A percentile compares a stretch with the other conserved stretches of the same genome.
Evolutionary conservation across 2,888 invertebrate species (phyloP).

Genomic region (Tineola bisselliella): DNA sequence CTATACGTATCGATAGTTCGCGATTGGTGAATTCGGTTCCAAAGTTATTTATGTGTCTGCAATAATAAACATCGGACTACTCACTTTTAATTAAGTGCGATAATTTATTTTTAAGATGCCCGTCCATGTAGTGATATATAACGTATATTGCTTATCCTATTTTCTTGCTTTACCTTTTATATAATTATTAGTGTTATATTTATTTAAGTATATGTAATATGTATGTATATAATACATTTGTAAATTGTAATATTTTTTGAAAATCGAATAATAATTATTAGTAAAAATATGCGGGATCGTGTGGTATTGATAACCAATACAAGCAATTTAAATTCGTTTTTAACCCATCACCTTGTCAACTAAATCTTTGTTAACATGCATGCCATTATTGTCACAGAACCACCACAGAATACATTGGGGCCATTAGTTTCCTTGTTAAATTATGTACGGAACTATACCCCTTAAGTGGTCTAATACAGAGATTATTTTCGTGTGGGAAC

Average conservation of each 20-base stretch:
- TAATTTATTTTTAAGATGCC: background rate
- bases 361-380: slow-evolving; percentile 48
- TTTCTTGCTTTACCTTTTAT: too few species aligned
- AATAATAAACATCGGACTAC: background rate
- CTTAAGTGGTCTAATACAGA: background rate
- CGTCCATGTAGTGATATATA: too few species aligned
- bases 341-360: slow-evolving; percentile 23
- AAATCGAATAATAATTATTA: too few species aligned
- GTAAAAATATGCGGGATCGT: slow-evolving; percentile 4
- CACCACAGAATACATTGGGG: background rate
- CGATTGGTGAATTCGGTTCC: slow-evolving; percentile 24
- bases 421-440: background rate
- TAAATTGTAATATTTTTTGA: too few species aligned
- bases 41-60: slow-evolving; percentile 50
- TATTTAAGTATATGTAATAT: too few species aligned
- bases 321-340: slow-evolving; percentile 40
- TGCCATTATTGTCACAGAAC: background rate
- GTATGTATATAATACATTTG: too few species aligned
- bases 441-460: background rate
- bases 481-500: background rate
- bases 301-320: slow-evolving; percentile 42
- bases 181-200: too few species aligned
- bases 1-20: background rate
- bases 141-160: too few species aligned
- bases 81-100: background rate